These are phyloP conservation scores for Psittacula derbiana DNA, from an alignment of 2,797 vertebrate species.

Conservation along the genomic window DNA sequence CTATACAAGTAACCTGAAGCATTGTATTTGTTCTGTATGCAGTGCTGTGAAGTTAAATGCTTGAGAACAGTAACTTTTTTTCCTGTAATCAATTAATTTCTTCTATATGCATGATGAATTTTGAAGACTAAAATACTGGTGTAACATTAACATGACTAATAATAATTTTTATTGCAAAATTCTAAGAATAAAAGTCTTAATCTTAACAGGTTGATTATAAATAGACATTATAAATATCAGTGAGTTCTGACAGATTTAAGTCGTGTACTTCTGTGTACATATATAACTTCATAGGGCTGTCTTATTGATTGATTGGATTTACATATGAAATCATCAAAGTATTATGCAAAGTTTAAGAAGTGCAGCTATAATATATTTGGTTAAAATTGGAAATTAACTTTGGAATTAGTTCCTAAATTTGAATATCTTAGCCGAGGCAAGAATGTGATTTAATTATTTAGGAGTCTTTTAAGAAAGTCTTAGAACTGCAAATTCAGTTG, in stretches of 20 bases:
- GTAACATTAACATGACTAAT: not conserved
- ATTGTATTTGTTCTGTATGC: not conserved
- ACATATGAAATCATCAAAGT: not conserved
- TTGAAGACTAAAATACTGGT: not conserved
- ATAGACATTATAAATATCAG: not conserved
- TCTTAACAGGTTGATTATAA: not conserved
- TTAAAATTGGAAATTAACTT: slow-evolving; percentile 41
- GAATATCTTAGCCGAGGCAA: not conserved
- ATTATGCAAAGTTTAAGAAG: slow-evolving; percentile 8
- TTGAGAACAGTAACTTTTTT: not conserved
- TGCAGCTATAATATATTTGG: not conserved
- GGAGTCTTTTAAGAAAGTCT: not conserved
- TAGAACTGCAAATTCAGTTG: not conserved
- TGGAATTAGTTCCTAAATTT: slow-evolving; percentile 31
- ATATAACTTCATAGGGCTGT: not conserved
- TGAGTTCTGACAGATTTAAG: not conserved
- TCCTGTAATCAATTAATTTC: not conserved
- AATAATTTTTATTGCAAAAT: not conserved
- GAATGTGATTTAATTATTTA: slow-evolving; percentile 31
- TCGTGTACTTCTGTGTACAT: not conserved
- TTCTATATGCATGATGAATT: not conserved
- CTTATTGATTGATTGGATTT: slow-evolving; percentile 12
- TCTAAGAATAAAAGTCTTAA: not conserved
- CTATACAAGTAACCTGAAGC: not conserved
- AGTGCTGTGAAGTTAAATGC: not conserved